Conservation (phyloP, 1,140 invertebrate genomes). For the Metaphire vulgaris region DNA sequence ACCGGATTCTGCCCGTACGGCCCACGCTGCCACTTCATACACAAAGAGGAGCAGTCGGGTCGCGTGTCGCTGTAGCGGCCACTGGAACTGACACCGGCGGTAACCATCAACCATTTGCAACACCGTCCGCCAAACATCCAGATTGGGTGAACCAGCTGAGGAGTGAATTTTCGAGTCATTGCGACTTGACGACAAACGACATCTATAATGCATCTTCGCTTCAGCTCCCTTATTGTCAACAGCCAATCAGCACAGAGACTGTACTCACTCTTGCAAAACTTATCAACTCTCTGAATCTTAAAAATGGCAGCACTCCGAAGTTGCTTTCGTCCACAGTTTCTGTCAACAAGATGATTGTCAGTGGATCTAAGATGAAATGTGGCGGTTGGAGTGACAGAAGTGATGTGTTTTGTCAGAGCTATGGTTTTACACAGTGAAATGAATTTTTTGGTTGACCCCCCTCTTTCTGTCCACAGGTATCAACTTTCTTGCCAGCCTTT, state of each 20-base stretch:
- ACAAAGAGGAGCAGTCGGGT: conserved; percentile 76
- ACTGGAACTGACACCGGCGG: neutral
- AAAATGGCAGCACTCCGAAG: neutral
- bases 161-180: neutral
- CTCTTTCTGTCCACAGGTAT: no score
- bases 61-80: neutral
- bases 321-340: neutral
- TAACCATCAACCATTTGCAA: neutral
- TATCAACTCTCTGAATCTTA: neutral
- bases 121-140: neutral
- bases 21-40: conserved; percentile 95
- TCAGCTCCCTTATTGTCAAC: neutral
- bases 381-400: neutral
- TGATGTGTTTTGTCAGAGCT: neutral
- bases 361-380: neutral
- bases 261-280: neutral
- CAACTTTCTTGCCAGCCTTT: no score
- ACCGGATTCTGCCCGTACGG: conserved; percentile 97
- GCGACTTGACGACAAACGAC: neutral
- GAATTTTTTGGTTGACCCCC: no score
- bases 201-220: neutral
- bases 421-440: neutral
- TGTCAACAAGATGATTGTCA: neutral
- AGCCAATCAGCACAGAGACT: neutral
- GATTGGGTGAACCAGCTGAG: neutral